Evolutionary conservation across 1,140 invertebrate genomes (phyloP).

Genomic region (Temnothorax nylanderi): DNA sequence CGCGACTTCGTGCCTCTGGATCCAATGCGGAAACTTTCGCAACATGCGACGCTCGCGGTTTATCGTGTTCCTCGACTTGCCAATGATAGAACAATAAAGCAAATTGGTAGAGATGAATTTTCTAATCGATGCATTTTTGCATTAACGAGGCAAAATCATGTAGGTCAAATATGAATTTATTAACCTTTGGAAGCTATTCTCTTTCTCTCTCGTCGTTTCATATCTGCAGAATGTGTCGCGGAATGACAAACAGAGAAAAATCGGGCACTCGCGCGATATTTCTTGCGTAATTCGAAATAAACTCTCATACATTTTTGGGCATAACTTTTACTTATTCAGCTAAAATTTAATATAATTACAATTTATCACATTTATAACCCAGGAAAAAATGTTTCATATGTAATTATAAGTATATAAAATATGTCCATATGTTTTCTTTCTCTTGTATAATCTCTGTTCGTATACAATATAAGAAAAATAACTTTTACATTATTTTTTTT

Average conservation of each 20-base stretch:
- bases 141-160: background rate
- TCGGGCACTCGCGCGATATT: background rate
- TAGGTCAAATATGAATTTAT: conserved; percentile 37
- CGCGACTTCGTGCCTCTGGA: background rate
- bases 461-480: too few species aligned
- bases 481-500: too few species aligned
- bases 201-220: background rate
- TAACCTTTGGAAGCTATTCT: conserved; percentile 29
- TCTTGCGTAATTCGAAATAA: background rate
- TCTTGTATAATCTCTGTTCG: too few species aligned
- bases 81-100: conserved; percentile 7
- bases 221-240: background rate
- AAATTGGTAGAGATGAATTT: conserved; percentile 27
- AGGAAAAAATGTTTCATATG: background rate
- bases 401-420: too few species aligned
- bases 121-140: conserved; percentile 35
- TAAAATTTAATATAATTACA: background rate
- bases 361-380: background rate
- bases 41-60: conserved; percentile 7
- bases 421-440: too few species aligned
- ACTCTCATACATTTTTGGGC: background rate
- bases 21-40: background rate
- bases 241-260: background rate
- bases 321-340: background rate
- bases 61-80: background rate